Evolutionary conservation across 2,797 vertebrate species (phyloP).

Genomic region (Silurus lanzhouensis): DNA sequence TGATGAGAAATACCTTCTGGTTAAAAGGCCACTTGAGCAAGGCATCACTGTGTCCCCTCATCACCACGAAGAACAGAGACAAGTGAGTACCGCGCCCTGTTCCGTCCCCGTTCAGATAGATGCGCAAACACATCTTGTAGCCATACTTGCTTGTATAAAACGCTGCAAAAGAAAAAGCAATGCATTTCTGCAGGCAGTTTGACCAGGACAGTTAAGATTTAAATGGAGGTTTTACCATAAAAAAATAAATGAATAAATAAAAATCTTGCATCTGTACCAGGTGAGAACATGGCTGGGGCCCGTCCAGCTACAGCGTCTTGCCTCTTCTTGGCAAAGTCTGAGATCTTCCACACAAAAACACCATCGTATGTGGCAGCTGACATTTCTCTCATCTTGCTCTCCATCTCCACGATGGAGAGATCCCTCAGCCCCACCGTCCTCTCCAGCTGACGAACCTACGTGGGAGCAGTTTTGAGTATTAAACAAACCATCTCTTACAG

Average conservation of each 20-base stretch:
- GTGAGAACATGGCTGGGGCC: constrained; percentile 95
- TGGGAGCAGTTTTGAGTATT: too few species aligned
- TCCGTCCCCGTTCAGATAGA: constrained; percentile 95
- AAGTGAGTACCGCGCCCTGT: constrained; percentile 90
- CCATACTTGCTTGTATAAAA: constrained; percentile 98
- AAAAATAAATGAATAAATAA: neutral
- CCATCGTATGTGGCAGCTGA: constrained; percentile 90
- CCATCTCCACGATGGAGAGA: constrained; percentile 91
- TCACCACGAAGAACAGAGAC: constrained; percentile 97
- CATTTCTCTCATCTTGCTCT: constrained; percentile 87
- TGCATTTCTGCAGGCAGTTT: neutral
- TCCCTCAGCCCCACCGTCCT: constrained; percentile 91
- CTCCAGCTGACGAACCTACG: constrained; percentile 93
- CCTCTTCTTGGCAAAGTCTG: constrained; percentile 89
- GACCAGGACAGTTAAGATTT: neutral
- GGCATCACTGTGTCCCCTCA: constrained; percentile 91
- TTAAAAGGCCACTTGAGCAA: constrained; percentile 98
- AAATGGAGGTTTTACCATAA: neutral
- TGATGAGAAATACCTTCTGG: constrained; percentile 83
- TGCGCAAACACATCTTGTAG: constrained; percentile 97
- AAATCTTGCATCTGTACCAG: constrained; percentile 73
- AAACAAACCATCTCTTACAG: too few species aligned
- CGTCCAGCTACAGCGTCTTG: constrained; percentile 91
- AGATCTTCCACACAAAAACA: constrained; percentile 95
- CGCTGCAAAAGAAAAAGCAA: constrained; percentile 72